Evolutionary conservation across 2,113 vertebrate genomes (phyloP), one percentile per base, ranked within the genome.

Genomic region (Neogobius melanostomus): DNA sequence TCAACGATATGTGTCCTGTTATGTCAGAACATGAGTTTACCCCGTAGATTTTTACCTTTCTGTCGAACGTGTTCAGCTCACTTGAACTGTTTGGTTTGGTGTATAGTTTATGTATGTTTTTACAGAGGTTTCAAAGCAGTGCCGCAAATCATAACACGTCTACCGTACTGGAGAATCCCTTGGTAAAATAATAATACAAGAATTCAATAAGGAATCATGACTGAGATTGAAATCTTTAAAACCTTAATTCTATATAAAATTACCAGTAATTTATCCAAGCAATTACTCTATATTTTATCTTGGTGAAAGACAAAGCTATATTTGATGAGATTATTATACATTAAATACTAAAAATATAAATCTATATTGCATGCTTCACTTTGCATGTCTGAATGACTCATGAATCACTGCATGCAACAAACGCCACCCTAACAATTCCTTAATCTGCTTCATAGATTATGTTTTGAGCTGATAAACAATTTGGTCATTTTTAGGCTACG

Each of bases 401-500:
- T 4, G 52, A 47, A 48, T 3, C 0, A 42, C 15, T 44, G 36
- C 15, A 79, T 79, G 83, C 72, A 17, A 1, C 1, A 42, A 67
- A 36, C 16, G 8, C 15, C 12, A 42, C 16, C 9, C 21, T 65
- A 45, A 6, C 56, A 4, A 8, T 44, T 44, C 64, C 1, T 69
- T 69, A 5, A 1, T 28, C 49, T 64, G 60, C 72, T 62, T 15
- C 49, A 3, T 16, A 12, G 56, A 59, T 28, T 45, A 1, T 66
- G n/a, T 49, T 1, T 64, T 77, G 74, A 51, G 62, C 76, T 82
- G 44, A 61, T 60, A 62, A 82, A 66, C 82, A 64, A 45, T 90
- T 11, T 91, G 81, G 56, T 90, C 82, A 47, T 89, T 44, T 92
- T 84, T 87, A 94, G 92, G 90, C 81, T 17, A 64, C 63, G 11